A percentile compares a stretch with the other conserved stretches of the same genome.
Conservation (phyloP, 2,888 invertebrate genomes). For the Balanococcus diminutus region DNA sequence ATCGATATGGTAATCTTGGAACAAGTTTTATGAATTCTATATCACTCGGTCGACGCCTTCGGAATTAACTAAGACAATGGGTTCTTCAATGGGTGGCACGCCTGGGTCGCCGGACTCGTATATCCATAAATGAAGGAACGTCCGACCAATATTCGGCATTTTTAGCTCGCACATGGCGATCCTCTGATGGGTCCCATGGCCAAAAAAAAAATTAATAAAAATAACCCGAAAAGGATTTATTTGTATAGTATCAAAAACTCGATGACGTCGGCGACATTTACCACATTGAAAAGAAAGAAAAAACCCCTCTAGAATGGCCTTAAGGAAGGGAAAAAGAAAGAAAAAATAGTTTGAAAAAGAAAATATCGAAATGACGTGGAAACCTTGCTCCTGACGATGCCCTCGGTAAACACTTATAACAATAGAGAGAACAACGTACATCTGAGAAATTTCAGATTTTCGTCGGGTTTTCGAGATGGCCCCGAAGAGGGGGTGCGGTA, state of each 20-base stretch:
- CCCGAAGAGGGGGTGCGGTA: background rate
- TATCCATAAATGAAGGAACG: background rate
- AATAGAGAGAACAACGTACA: background rate
- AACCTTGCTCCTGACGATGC: background rate
- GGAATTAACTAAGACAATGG: background rate
- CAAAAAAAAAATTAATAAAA: background rate
- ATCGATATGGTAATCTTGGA: background rate
- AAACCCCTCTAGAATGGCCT: background rate
- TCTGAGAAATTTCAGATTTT: background rate
- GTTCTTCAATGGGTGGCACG: background rate
- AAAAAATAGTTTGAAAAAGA: background rate
- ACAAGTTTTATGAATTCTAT: conserved; percentile 12
- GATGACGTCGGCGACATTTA: background rate
- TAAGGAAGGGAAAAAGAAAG: background rate
- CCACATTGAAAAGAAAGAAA: background rate
- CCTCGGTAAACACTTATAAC: background rate
- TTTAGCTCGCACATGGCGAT: background rate
- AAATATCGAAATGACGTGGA: background rate
- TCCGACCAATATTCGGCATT: background rate
- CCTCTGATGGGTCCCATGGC: background rate
- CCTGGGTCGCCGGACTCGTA: background rate
- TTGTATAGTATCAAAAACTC: background rate
- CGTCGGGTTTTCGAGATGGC: background rate
- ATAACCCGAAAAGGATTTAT: background rate
- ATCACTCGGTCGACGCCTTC: conserved; percentile 1